Evolutionary conservation across 2,113 vertebrate genomes (phyloP), one percentile per base, ranked within the genome.

Genomic region (Catharus fuscescens): DNA sequence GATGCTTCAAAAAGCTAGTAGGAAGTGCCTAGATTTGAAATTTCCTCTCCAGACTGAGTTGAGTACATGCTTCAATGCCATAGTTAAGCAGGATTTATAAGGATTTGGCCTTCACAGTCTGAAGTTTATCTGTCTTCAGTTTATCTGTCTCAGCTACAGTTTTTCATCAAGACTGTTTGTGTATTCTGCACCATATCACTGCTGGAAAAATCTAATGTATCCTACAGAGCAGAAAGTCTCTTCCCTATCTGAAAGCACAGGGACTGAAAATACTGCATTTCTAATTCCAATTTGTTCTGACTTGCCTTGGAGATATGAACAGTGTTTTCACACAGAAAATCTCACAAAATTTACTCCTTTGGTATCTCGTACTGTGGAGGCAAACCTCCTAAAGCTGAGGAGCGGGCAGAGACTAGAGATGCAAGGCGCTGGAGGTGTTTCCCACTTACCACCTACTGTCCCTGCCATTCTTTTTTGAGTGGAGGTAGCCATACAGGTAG

Each of bases 351-450:
- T 86, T 73, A 34, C 23, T 62, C 8, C 24, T 31, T 87, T 59
- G 4, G 4, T 67, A 14, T 65, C 45, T 78, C 0, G 0, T 38
- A 16, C 4, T 14, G 14, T 6, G 4, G 12, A 65, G 5, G 50
- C 19, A 85, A 67, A 67, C 8, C 4, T 76, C 40, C 21, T 31
- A 23, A 54, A 11, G 7, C 5, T 20, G 34, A 54, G 34, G 4
- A 79, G 4, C 7, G 36, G 20, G 9, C 18, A 88, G 16, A 71
- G 5, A 38, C 10, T 12, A 59, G 38, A 24, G 3, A 10, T 14
- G 1, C 3, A 62, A 67, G 44, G 21, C 62, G 11, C 25, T 71
- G 17, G 38, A 81, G 18, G 5, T 53, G 8, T 34, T 90, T 42
- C 78, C 29, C 19, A 21, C 32, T 77, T 36, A 34, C 10, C 26